Conservation (phyloP, 2,888 invertebrate species). For the Ametastegia equiseti region DNA sequence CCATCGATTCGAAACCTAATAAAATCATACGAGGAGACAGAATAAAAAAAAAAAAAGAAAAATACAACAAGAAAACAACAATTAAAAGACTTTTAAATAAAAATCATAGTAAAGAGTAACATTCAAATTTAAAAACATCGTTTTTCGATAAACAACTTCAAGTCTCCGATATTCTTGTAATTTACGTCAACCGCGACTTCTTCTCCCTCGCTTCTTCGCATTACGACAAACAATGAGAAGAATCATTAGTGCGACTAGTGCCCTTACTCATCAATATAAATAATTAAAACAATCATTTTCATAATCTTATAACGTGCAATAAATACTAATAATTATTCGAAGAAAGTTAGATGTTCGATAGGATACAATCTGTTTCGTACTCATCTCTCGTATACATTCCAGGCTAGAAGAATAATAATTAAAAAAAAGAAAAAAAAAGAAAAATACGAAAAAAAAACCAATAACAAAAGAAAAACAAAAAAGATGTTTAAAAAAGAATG, state of each 20-base stretch:
- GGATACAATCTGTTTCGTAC: slow-evolving; percentile 1
- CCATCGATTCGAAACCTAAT: background rate
- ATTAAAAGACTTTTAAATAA: background rate
- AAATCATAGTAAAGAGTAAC: background rate
- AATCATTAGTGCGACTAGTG: background rate
- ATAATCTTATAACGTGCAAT: background rate
- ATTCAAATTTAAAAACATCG: background rate
- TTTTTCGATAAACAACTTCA: background rate
- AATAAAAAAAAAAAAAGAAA: background rate
- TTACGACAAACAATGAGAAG: background rate
- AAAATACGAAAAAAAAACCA: background rate
- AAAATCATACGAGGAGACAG: background rate
- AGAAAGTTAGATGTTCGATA: background rate
- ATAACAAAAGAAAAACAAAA: too few species aligned
- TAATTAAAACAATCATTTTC: background rate
- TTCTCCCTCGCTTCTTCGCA: background rate
- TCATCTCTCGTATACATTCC: slow-evolving; percentile 16
- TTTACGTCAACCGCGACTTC: background rate
- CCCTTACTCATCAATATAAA: background rate
- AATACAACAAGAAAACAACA: background rate
- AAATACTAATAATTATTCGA: background rate
- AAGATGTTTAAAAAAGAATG: too few species aligned
- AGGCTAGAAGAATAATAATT: background rate
- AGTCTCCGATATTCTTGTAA: background rate
- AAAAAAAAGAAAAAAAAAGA: slow-evolving; percentile 2